Percentiles rank a stretch among this genome's conserved stretches.
Conservation (phyloP, 2,797 vertebrate genomes). For the Clamator glandarius region DNA sequence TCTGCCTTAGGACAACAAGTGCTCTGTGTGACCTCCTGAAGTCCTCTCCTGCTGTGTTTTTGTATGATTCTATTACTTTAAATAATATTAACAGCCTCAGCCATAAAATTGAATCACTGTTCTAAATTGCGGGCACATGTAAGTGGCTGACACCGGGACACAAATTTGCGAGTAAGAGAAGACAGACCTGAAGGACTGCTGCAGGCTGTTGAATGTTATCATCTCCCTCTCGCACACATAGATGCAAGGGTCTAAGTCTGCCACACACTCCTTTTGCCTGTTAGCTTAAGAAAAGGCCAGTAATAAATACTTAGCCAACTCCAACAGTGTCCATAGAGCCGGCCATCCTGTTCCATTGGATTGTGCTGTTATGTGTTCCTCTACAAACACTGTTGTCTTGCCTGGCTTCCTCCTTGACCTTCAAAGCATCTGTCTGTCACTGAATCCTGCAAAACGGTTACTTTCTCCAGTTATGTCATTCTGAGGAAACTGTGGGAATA, state of each 20-base stretch:
- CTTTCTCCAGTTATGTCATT: background rate
- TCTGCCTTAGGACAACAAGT: background rate
- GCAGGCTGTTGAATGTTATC: background rate
- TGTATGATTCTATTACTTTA: background rate
- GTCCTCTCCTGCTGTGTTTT: background rate
- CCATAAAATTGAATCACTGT: background rate
- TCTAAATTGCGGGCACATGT: rapidly evolving
- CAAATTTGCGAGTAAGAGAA: background rate
- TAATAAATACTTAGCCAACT: background rate
- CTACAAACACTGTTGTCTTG: background rate
- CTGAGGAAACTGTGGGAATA: background rate
- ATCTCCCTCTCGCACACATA: background rate
- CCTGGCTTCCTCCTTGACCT: background rate
- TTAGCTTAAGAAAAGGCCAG: background rate
- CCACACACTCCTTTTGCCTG: background rate
- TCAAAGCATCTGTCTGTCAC: background rate
- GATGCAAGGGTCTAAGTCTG: background rate
- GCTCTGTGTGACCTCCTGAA: background rate
- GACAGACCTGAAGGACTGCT: background rate
- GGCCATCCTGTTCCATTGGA: background rate
- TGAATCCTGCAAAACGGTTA: background rate
- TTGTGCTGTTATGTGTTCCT: background rate
- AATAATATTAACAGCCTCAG: background rate
- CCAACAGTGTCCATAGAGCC: background rate
- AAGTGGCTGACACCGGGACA: background rate